Percentiles rank a stretch among this genome's conserved stretches.
These are phyloP conservation scores for Apostichopus californicus DNA, from an alignment of 35 echinoderm and acorn worm species.

Conservation along the genomic window DNA sequence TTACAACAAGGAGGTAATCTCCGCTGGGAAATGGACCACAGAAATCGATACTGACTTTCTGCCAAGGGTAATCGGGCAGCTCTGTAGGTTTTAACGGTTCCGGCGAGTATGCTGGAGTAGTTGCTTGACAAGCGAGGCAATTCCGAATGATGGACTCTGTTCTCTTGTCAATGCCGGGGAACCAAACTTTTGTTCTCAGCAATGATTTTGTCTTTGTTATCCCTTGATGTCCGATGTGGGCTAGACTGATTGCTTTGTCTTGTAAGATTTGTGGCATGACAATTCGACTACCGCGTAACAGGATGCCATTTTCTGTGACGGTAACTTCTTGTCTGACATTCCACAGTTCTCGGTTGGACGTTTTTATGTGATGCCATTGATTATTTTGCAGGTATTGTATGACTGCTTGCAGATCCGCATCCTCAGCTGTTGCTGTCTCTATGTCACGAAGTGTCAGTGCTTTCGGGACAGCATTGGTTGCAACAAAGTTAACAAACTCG, in stretches of 20 bases:
- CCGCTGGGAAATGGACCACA: constrained; percentile 54
- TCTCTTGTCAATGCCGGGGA: constrained; percentile 37
- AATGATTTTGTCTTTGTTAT: constrained; percentile 49
- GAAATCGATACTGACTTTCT: constrained; percentile 73
- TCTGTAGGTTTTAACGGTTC: constrained; percentile 51
- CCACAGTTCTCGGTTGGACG: not conserved
- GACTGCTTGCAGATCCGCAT: constrained; percentile 44
- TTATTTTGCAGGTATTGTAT: constrained; percentile 10
- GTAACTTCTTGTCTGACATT: not conserved
- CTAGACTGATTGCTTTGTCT: constrained; percentile 3
- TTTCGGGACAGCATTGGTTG: constrained; percentile 53
- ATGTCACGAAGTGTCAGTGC: constrained; percentile 34
- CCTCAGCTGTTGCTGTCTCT: constrained; percentile 12
- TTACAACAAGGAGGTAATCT: constrained; percentile 60
- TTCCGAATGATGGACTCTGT: not conserved
- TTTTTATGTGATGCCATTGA: constrained; percentile 36
- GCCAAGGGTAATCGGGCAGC: constrained; percentile 45
- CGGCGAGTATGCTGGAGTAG: not conserved
- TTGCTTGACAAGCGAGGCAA: constrained; percentile 24
- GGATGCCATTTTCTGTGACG: not conserved
- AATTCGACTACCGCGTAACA: constrained; percentile 11
- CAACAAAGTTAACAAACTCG: constrained; percentile 33
- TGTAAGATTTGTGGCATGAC: constrained; percentile 12
- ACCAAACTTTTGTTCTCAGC: constrained; percentile 49
- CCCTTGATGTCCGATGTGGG: constrained; percentile 45